Evolutionary conservation across 2,888 invertebrate species (phyloP).

Genomic region (Synergus itoensis): DNA sequence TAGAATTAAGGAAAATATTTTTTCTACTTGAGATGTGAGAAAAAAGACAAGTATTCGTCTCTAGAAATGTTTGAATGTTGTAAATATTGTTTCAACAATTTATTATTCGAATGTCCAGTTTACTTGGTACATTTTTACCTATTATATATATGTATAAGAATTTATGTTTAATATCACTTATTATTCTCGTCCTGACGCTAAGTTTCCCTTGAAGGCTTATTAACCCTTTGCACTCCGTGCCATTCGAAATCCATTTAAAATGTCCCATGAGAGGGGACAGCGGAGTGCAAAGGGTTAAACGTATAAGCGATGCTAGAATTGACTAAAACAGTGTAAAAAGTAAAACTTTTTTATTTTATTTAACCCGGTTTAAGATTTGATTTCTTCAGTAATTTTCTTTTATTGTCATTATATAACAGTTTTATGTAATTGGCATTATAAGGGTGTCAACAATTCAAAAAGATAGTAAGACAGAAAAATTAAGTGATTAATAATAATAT

Average conservation of each 20-base stretch:
- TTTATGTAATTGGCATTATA: neutral
- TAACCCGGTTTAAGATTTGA: neutral
- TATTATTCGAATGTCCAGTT: neutral
- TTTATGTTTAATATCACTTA: slow-evolving; percentile 6
- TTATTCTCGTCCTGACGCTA: neutral
- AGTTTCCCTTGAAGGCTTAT: neutral
- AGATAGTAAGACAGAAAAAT: neutral
- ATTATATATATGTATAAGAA: neutral
- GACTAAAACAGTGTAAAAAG: neutral
- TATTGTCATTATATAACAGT: too few relatives aligned
- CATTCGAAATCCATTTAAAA: too few relatives aligned
- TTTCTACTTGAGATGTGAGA: neutral
- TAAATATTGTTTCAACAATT: too few relatives aligned
- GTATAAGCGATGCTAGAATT: neutral
- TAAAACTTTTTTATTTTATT: neutral
- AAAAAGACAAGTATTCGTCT: neutral
- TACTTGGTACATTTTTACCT: neutral
- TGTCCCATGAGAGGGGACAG: too few relatives aligned
- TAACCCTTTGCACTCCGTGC: too few relatives aligned
- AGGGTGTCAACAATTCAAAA: too few relatives aligned
- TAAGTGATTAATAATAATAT: neutral
- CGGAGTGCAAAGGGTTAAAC: too few relatives aligned
- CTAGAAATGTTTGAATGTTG: neutral
- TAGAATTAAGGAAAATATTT: slow-evolving; percentile 6
- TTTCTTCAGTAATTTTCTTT: neutral